Conservation (phyloP, 1,140 invertebrate species). For the Pachypeltis micranthus region DNA sequence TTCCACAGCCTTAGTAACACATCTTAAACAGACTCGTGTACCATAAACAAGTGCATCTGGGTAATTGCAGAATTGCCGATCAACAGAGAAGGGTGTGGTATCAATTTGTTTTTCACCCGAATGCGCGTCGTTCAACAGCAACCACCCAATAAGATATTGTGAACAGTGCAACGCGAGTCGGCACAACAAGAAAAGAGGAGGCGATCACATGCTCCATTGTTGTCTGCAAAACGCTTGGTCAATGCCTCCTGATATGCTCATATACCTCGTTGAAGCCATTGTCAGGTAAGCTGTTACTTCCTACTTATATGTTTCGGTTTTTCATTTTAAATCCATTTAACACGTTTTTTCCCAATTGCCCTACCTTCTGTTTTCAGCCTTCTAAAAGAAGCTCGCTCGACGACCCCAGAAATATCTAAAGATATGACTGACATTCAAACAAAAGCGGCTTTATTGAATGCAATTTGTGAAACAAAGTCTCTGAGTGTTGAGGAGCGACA, state of each 20-base stretch:
- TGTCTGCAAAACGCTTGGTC: slow-evolving; percentile 74
- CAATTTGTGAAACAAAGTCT: slow-evolving; percentile 33
- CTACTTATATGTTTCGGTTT: no score
- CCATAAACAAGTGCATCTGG: slow-evolving; percentile 12
- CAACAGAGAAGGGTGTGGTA: slow-evolving; percentile 82
- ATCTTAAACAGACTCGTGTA: background rate
- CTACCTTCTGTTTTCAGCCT: slow-evolving; percentile 46
- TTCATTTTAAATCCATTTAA: no score
- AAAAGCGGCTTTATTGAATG: slow-evolving; percentile 35
- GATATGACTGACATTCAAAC: slow-evolving; percentile 35
- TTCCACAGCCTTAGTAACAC: background rate
- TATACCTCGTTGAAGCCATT: slow-evolving; percentile 92
- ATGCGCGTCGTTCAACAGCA: slow-evolving; percentile 91
- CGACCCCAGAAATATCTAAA: slow-evolving; percentile 32
- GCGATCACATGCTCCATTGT: slow-evolving; percentile 80
- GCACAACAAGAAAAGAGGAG: slow-evolving; percentile 71
- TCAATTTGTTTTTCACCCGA: slow-evolving; percentile 94
- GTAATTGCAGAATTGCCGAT: slow-evolving; percentile 83
- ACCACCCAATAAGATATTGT: slow-evolving; percentile 90
- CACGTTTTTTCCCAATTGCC: no score
- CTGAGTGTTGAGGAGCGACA: slow-evolving; percentile 56
- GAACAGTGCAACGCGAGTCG: slow-evolving; percentile 77
- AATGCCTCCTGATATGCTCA: slow-evolving; percentile 79
- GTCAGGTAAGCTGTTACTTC: slow-evolving; percentile 80
- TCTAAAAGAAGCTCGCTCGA: slow-evolving; percentile 64